These are phyloP conservation scores for Hiodon alosoides DNA, from an alignment of 2,113 vertebrate genomes.

Conservation along the genomic window DNA sequence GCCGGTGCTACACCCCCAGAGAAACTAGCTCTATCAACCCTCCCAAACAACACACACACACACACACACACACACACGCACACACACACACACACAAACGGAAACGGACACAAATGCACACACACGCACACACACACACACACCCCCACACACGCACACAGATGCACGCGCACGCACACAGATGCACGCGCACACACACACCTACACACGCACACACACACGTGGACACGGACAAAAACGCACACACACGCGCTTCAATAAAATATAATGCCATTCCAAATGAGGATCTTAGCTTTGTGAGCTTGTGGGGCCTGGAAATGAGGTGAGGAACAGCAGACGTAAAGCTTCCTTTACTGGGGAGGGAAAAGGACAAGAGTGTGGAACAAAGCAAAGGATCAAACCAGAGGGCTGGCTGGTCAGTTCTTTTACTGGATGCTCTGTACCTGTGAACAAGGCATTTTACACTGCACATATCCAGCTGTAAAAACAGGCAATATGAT, in stretches of 20 bases:
- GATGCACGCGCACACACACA: neutral
- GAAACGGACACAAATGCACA: constrained; percentile 17
- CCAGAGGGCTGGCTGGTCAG: too few species aligned
- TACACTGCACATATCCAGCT: too few species aligned
- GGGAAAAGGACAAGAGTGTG: too few species aligned
- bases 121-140: constrained; percentile 7
- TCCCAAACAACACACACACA: constrained; percentile 26
- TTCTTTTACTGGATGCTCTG: too few species aligned
- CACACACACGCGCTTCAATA: neutral
- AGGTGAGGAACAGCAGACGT: neutral
- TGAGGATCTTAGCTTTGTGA: too few species aligned
- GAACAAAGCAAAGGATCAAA: too few species aligned
- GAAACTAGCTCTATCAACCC: constrained; percentile 34
- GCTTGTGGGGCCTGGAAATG: neutral
- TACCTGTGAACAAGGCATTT: too few species aligned
- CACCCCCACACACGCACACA: constrained; percentile 8
- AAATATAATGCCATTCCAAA: neutral
- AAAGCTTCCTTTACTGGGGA: neutral
- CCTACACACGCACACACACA: neutral
- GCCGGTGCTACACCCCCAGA: constrained; percentile 40
- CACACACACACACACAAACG: constrained; percentile 21
- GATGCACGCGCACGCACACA: neutral
- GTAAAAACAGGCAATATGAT: too few species aligned
- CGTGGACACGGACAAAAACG: constrained; percentile 8
- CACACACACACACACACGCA: constrained; percentile 21